These are phyloP conservation scores for Aleiodes alternator DNA, from an alignment of 2,888 invertebrate genomes.

Conservation along the genomic window DNA sequence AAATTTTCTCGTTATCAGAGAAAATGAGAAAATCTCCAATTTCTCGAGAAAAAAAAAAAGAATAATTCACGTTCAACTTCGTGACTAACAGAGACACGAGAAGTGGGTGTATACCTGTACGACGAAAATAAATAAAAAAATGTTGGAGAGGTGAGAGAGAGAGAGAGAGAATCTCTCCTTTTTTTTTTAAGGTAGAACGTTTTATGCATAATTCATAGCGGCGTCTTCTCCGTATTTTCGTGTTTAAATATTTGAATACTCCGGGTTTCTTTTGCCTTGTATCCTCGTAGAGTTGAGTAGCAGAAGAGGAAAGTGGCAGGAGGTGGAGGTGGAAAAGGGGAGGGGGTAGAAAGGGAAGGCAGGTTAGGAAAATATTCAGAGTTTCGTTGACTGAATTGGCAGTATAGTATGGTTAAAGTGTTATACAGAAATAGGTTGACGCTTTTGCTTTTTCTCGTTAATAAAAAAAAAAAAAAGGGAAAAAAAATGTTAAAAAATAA, in stretches of 20 bases:
- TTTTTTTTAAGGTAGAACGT: conserved; percentile 58
- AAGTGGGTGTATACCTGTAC: neutral
- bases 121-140: conserved; percentile 46
- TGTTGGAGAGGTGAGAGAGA: conserved; percentile 43
- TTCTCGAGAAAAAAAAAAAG: neutral
- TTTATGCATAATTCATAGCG: conserved; percentile 72
- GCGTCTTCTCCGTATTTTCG: conserved; percentile 72
- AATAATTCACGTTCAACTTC: no score
- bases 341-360: conserved; percentile 17
- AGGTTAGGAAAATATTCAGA: conserved; percentile 67
- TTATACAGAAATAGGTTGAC: conserved; percentile 8
- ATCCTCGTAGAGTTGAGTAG: conserved; percentile 2
- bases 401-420: conserved; percentile 4
- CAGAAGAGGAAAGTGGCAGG: neutral
- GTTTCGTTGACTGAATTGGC: conserved; percentile 54
- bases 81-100: neutral
- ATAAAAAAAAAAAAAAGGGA: neutral
- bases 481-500: neutral
- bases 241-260: conserved; percentile 74
- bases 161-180: neutral
- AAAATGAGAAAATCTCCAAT: no score
- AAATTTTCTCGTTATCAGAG: no score
- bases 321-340: neutral
- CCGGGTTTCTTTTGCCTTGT: conserved; percentile 25
- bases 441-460: conserved; percentile 9